Evolutionary conservation across 2,113 vertebrate species (phyloP), one percentile per base, ranked within the genome.

Genomic region (Dicaeum eximium): DNA sequence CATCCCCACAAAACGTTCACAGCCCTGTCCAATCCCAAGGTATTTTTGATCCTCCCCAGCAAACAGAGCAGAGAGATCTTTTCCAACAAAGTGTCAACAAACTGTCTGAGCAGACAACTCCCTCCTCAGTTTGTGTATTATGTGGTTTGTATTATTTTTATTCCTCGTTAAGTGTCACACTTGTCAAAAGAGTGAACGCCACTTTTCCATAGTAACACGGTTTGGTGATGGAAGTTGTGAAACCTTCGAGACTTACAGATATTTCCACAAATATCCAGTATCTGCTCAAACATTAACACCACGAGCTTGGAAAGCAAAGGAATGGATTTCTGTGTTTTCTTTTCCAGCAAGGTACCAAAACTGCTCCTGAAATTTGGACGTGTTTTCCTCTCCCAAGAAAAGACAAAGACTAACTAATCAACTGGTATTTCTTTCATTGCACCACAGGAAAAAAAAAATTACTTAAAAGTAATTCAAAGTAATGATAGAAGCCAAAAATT

Each of bases 61-160:
- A 72, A 77, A 57, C 54, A 96, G 85, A 93, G 77, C 83, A 93
- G 72, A 94, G 81, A 94, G 94, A 92, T 80, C 93, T 93, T 71
- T 88, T 96, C 94, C 90, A 97, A 92, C 86, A 92, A 94, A 90
- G 90, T 93, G 96, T 86, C 96, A 96, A 91, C 95, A 91, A 96
- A 96, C 84, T 92, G 89, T 96, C 96, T 86, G 81, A 8, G 6
- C 79, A 82, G 85, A 90, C 94, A 93, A 86, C 90, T 96, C 88
- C 85, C 67, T 91, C 87, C 79, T 78, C 72, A 1, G 51, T 70
- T 77, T 28, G 40, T 67, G 35, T 74, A 94, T 95, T 88, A 54
- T 71, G 82, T 60, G 64, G 71, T 92, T 90, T 83, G 67, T 84
- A 93, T 90, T 93, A 93, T 95, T 97, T 96, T 90, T 96, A 74